Evolutionary conservation across 2,888 invertebrate genomes (phyloP), one percentile per base, ranked within the genome.

Genomic region (Chalcis sispes): DNA sequence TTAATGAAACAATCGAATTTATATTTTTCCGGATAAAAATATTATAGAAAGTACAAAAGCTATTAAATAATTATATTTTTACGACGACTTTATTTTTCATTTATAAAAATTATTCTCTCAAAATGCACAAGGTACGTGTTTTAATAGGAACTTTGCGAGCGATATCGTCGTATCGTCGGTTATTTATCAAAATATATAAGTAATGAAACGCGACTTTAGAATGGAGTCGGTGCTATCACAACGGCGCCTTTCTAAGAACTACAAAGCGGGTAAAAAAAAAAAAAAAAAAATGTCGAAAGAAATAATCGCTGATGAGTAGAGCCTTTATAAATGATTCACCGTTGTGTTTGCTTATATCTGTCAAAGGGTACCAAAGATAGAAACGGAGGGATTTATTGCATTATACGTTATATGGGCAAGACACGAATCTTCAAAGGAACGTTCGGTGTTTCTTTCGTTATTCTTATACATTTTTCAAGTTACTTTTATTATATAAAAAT

Each of bases 281-380:
- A 25, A 40, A 54, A 18, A 54, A 52, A 29, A 48, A 58, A 48
- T 42, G 1, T 25, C 5, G n/a, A 62, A 62, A 8, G 27, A 59
- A 72, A 59, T 72, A 50, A 56, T 59, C 59, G 40, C 40, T 40
- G 59, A 70, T 32, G 50, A 50, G 70, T 25, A 61, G 23, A 46
- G 29, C 46, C 50, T 58, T 65, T 50, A 58, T 65, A 40, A 50
- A 59, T 72, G 66, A 72, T 72, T 72, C 72, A 65, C 65, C 25
- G 36, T 20, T 23, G 4, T 58, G 29, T 66, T 54, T 66, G 56
- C 48, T 48, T 59, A 40, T 32, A 27, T 48, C 23, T 48, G 56
- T 48, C 46, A 58, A 52, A 72, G 18, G 54, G 42, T 20, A 0
- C 62, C 61, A 54, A 54, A 62, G 32, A 56, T 29, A 72, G 46